A percentile compares a stretch with the other conserved stretches of the same genome.
phyloP scores from a whole-genome alignment of 2,888 invertebrate genomes.

The Oxystoma pomonae region DNA sequence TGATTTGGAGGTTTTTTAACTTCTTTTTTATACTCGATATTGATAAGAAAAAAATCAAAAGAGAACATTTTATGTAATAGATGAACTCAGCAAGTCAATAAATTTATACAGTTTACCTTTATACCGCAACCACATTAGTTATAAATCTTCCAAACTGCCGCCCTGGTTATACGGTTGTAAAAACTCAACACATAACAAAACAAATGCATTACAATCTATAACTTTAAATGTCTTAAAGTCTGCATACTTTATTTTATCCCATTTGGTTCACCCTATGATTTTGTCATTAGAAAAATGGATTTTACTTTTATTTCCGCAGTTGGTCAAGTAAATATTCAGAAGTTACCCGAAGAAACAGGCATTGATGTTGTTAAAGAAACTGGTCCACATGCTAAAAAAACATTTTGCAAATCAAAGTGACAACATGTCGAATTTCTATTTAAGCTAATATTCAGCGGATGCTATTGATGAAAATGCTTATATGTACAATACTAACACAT shows the following conservation, averaged over 20 bases:
- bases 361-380: not conserved
- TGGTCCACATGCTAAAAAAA: not conserved
- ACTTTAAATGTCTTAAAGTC: not conserved
- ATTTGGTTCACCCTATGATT: slow-evolving; percentile 46
- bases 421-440: slow-evolving; percentile 34
- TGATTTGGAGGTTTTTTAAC: too few relatives aligned
- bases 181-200: not conserved
- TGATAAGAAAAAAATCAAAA: too few relatives aligned
- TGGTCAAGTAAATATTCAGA: too few relatives aligned
- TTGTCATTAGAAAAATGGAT: slow-evolving; percentile 45
- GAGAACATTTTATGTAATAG: too few relatives aligned
- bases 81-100: too few relatives aligned
- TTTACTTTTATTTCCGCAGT: slow-evolving; percentile 25
- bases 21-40: too few relatives aligned
- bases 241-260: slow-evolving; percentile 18
- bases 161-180: not conserved
- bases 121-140: too few relatives aligned
- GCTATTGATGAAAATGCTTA: too few relatives aligned
- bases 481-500: too few relatives aligned
- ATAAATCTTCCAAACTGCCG: not conserved
- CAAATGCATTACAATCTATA: not conserved
- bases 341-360: slow-evolving; percentile 29
- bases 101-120: too few relatives aligned
- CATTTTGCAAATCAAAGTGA: slow-evolving; percentile 30
- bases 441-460: not conserved